A percentile compares a stretch with the other conserved stretches of the same genome.
These are phyloP conservation scores for Drosophila mayaguana DNA, from an alignment of 2,888 invertebrate species.

Conservation along the genomic window DNA sequence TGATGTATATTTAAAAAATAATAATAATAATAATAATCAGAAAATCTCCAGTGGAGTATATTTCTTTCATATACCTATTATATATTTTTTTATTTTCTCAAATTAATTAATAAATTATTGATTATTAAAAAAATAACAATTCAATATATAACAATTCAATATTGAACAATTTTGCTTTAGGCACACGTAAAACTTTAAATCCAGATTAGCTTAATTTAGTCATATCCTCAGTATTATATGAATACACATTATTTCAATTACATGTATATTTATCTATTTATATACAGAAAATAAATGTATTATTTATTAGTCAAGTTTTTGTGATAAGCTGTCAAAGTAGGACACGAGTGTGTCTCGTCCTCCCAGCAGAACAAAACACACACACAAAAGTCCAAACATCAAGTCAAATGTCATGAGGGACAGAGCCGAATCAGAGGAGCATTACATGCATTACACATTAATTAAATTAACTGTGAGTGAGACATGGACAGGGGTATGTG, in stretches of 20 bases:
- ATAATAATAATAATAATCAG: too few species aligned
- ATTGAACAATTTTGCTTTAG: too few species aligned
- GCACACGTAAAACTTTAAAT: too few species aligned
- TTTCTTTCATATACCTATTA: too few species aligned
- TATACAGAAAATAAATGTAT: background rate
- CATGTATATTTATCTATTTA: background rate
- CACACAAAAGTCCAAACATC: conserved; percentile 10
- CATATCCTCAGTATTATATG: background rate
- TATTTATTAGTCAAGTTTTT: conserved; percentile 7
- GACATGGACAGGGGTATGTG: conserved; percentile 44
- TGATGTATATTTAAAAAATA: too few species aligned
- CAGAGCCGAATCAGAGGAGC: conserved; percentile 41
- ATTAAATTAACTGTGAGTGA: conserved; percentile 67
- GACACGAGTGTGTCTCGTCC: background rate
- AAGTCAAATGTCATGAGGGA: conserved; percentile 54
- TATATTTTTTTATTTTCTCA: too few species aligned
- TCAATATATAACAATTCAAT: too few species aligned
- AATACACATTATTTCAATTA: background rate
- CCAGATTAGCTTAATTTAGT: too few species aligned
- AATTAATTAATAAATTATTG: too few species aligned
- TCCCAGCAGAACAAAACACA: background rate
- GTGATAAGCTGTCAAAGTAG: conserved; percentile 18
- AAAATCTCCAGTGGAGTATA: too few species aligned
- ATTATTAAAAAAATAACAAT: too few species aligned
- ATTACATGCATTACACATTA: conserved; percentile 61